Base-by-base conservation (phyloP, 2,888 invertebrate genomes). In the Leucophenga maculata region DNA sequence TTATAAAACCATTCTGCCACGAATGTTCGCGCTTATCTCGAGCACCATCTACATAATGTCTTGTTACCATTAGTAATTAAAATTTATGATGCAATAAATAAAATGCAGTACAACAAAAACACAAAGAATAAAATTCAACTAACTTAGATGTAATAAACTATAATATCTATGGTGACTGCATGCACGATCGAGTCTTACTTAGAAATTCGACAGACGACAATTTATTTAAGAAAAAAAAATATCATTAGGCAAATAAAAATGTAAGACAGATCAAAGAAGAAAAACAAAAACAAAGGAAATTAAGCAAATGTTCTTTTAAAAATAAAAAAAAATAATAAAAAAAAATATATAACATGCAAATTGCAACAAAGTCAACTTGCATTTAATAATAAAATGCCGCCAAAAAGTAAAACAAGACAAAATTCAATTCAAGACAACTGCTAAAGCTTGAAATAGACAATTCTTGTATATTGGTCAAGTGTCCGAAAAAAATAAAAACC, bases 51-150 rank as follows among this genome's bases (percentile, higher is more conserved):
- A 72, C 72, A 77, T 79, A 78, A 76, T 76, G 79, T 79, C 83
- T 80, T 79, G 83, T 79, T 67, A 72, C 74, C 78, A 81, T 77
- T 77, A 75, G 79, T 81, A 83, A 79, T 83, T 80, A 79, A 79
- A 82, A 72, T 79, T 77, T 75, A 82, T 81, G 74, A 74, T 72
- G 75, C 69, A 72, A 76, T 80, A 77, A 74, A 78, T 80, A 70
- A 78, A 57, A 57, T 26, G 18, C 22, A 54, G 20, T 18, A 14
- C 64, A 20, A 65, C 52, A 65, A n/a, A 31, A 22, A 22, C 14
- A 22, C 0, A 18, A 48, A 31, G 9, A 48, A 20, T 22, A 65
- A 26, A 9, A 65, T 59, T 16, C 11, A 18, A 14, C 46, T 9
- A 31, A 26, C 54, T 55, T 14, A 16, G 31, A 50, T 16, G 14